These are phyloP conservation scores for Spilarctia lutea DNA, from an alignment of 2,888 invertebrate species.

Conservation along the genomic window DNA sequence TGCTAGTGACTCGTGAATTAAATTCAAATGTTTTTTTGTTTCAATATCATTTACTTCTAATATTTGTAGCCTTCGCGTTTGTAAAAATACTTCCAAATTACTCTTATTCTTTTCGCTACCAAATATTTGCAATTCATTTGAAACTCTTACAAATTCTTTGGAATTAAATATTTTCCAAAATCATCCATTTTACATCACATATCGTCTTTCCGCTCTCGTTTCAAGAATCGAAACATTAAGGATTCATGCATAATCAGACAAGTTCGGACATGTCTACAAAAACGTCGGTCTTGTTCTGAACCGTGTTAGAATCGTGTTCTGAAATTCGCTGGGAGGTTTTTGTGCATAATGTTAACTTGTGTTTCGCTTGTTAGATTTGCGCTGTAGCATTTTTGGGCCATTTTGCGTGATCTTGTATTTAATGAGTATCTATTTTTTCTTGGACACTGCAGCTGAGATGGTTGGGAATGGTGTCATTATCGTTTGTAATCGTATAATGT, in stretches of 20 bases:
- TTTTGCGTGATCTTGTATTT: conserved; percentile 49
- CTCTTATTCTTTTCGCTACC: background rate
- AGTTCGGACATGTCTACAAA: conserved; percentile 63
- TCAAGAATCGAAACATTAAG: conserved; percentile 57
- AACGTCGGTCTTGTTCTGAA: conserved; percentile 53
- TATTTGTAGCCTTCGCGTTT: background rate
- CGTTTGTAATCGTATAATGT: conserved; percentile 46
- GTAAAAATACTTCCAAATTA: background rate
- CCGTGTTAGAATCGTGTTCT: conserved; percentile 64
- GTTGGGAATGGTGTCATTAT: conserved; percentile 49
- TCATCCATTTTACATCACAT: conserved; percentile 29
- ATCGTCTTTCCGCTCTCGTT: conserved; percentile 40
- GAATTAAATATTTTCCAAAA: conserved; percentile 10
- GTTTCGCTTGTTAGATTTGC: conserved; percentile 54
- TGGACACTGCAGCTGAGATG: conserved; percentile 47
- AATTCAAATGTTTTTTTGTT: too few relatives aligned
- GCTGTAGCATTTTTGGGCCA: conserved; percentile 46
- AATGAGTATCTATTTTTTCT: conserved; percentile 50
- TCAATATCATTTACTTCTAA: background rate
- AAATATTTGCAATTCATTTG: conserved; percentile 13
- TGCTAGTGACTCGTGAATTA: background rate
- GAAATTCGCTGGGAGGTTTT: conserved; percentile 49
- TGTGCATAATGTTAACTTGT: conserved; percentile 54
- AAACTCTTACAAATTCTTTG: conserved; percentile 8
- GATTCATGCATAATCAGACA: conserved; percentile 73